These are phyloP conservation scores for Danaus plexippus DNA, from an alignment of 1,140 invertebrate genomes.

Conservation along the genomic window DNA sequence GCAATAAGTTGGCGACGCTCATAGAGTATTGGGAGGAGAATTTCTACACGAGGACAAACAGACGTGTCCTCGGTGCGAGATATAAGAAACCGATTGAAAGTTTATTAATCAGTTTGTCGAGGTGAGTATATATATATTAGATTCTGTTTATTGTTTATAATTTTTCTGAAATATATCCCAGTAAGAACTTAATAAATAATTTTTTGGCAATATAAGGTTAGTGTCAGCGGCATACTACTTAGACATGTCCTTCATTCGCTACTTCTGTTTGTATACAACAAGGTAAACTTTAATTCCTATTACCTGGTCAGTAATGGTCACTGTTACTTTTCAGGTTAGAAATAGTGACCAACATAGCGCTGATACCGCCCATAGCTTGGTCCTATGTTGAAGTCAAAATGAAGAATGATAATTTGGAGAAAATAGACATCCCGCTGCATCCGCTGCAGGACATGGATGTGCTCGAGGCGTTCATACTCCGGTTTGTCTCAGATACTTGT, in stretches of 20 bases:
- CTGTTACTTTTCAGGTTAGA: slow-evolving; percentile 54
- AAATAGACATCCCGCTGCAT: slow-evolving; percentile 66
- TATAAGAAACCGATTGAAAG: slow-evolving; percentile 47
- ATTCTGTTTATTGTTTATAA: too few species aligned
- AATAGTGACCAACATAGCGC: slow-evolving; percentile 51
- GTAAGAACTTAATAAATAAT: too few species aligned
- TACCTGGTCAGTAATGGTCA: too few species aligned
- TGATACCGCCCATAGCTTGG: slow-evolving; percentile 64
- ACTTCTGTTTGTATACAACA: too few species aligned
- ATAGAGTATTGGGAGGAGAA: slow-evolving; percentile 65
- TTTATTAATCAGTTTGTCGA: slow-evolving; percentile 48
- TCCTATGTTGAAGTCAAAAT: slow-evolving; percentile 41
- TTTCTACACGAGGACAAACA: slow-evolving; percentile 31
- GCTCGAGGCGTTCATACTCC: slow-evolving; percentile 77
- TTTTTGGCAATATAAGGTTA: too few species aligned
- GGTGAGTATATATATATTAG: slow-evolving; percentile 30
- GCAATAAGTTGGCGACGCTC: slow-evolving; percentile 58
- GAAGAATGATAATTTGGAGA: slow-evolving; percentile 48
- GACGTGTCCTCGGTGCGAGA: slow-evolving; percentile 32
- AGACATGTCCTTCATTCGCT: too few species aligned
- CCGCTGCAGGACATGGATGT: slow-evolving; percentile 85
- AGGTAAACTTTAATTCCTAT: too few species aligned
- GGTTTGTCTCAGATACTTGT: slow-evolving; percentile 50
- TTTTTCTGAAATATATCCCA: too few species aligned
- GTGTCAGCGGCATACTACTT: too few species aligned